phyloP scores from a whole-genome alignment of 2,888 invertebrate species.

The Endomychus coccineus region DNA sequence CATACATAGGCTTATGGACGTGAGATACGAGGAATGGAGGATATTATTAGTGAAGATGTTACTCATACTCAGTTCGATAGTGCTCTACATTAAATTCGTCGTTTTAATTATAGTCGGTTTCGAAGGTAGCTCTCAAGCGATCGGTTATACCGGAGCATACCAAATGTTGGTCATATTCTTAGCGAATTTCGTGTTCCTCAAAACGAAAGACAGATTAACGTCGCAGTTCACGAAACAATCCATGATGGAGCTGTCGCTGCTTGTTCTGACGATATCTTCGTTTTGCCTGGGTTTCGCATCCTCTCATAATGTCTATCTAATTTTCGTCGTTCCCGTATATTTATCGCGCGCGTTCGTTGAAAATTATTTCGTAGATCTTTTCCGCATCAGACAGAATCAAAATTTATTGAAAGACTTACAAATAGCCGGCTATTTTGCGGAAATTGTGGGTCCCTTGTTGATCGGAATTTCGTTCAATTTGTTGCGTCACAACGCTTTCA shows the following conservation, averaged over 20 bases:
- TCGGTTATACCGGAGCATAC: constrained; percentile 7
- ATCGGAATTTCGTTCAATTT: constrained; percentile 10
- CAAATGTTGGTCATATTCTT: constrained; percentile 2
- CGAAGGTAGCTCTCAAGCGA: constrained; percentile 5
- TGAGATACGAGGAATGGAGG: too few relatives aligned
- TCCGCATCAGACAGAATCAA: constrained; percentile 9
- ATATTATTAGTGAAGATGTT: constrained; percentile 4
- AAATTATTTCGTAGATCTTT: constrained; percentile 9
- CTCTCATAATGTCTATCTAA: constrained; percentile 6
- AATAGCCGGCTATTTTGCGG: constrained; percentile 4
- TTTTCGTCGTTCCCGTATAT: constrained; percentile 9
- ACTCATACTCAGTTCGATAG: constrained; percentile 6
- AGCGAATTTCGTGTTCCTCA: constrained; percentile 6
- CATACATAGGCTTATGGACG: too few relatives aligned
- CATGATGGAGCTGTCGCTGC: constrained; percentile 8
- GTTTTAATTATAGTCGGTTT: constrained; percentile 11
- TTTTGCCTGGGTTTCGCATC: constrained; percentile 3
- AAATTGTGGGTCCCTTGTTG: constrained; percentile 9
- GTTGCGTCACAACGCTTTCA: constrained; percentile 8
- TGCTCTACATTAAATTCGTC: constrained; percentile 10
- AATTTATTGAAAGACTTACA: constrained; percentile 8
- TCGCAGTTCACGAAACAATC: background rate
- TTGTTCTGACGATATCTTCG: background rate
- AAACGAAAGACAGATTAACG: constrained; percentile 5
- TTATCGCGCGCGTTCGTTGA: constrained; percentile 8